These are phyloP conservation scores for Atta cephalotes DNA, from an alignment of 1,140 invertebrate genomes.

Conservation along the genomic window DNA sequence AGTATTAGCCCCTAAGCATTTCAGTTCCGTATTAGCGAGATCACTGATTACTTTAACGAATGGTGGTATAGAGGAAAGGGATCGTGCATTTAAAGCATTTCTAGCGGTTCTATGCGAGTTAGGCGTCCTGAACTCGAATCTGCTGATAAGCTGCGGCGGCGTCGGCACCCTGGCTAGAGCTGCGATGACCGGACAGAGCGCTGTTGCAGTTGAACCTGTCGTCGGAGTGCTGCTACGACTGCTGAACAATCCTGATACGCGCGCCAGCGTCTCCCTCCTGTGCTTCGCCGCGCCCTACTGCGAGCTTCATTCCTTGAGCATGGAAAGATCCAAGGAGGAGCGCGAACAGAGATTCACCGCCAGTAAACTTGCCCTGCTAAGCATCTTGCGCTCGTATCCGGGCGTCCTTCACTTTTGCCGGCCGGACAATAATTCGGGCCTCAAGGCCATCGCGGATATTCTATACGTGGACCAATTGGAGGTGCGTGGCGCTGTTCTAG, in stretches of 20 bases:
- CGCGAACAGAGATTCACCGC: slow-evolving; percentile 93
- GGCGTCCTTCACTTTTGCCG: slow-evolving; percentile 95
- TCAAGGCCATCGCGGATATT: slow-evolving; percentile 94
- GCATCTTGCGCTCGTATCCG: slow-evolving; percentile 95
- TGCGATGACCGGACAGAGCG: slow-evolving; percentile 92
- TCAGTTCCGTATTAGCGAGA: slow-evolving; percentile 89
- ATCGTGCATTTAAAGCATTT: slow-evolving; percentile 92
- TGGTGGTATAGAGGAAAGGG: slow-evolving; percentile 92
- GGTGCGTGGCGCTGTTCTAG: slow-evolving; percentile 95
- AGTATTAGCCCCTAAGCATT: slow-evolving; percentile 88
- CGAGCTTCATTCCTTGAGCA: slow-evolving; percentile 93
- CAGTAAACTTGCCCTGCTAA: slow-evolving; percentile 93
- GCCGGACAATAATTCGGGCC: slow-evolving; percentile 90
- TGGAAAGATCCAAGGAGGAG: slow-evolving; percentile 90
- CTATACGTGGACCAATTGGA: slow-evolving; percentile 95
- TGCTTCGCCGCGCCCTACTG: slow-evolving; percentile 96
- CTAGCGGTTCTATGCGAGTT: slow-evolving; percentile 95
- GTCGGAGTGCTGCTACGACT: slow-evolving; percentile 95
- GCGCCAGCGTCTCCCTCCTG: slow-evolving; percentile 93
- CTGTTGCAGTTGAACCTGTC: slow-evolving; percentile 93
- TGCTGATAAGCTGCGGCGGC: slow-evolving; percentile 94
- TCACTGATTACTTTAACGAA: slow-evolving; percentile 94
- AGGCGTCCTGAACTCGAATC: slow-evolving; percentile 93
- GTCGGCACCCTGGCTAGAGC: slow-evolving; percentile 93
- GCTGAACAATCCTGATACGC: slow-evolving; percentile 94